phyloP scores from a whole-genome alignment of 2,797 vertebrate genomes.

The Cygnus olor region DNA sequence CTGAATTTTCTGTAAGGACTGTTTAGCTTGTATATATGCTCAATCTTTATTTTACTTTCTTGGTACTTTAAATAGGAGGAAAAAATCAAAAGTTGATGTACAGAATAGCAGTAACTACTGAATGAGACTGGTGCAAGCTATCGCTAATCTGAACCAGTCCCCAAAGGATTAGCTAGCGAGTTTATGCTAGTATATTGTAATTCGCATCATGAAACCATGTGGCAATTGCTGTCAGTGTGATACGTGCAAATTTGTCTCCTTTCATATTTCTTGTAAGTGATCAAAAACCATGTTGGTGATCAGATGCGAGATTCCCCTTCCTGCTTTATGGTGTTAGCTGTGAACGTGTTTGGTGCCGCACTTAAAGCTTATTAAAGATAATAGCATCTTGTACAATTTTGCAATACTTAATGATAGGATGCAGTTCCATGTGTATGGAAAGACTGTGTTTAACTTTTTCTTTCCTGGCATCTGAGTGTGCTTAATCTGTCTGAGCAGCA shows the following conservation, averaged over 20 bases:
- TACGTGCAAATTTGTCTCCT: fast-evolving
- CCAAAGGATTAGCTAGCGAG: neutral
- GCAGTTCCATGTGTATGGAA: neutral
- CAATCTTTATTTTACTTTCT: neutral
- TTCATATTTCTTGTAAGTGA: neutral
- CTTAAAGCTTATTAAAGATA: conserved; percentile 18
- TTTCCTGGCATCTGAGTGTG: neutral
- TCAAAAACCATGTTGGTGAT: neutral
- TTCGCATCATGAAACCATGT: fast-evolving
- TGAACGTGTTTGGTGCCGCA: neutral
- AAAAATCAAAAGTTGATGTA: neutral
- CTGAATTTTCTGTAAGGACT: neutral
- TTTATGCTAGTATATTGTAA: neutral
- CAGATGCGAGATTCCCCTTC: neutral
- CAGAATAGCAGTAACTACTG: neutral
- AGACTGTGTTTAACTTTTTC: neutral
- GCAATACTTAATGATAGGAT: conserved; percentile 24
- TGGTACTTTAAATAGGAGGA: neutral
- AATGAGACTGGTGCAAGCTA: neutral
- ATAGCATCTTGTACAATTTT: neutral
- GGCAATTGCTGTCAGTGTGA: neutral
- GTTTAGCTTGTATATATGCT: neutral
- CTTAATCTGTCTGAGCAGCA: neutral
- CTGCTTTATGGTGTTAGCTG: neutral
- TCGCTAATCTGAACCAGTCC: neutral